Evolutionary conservation across 2,113 vertebrate genomes (phyloP).

Genomic region (Apistogramma diplotaenia): DNA sequence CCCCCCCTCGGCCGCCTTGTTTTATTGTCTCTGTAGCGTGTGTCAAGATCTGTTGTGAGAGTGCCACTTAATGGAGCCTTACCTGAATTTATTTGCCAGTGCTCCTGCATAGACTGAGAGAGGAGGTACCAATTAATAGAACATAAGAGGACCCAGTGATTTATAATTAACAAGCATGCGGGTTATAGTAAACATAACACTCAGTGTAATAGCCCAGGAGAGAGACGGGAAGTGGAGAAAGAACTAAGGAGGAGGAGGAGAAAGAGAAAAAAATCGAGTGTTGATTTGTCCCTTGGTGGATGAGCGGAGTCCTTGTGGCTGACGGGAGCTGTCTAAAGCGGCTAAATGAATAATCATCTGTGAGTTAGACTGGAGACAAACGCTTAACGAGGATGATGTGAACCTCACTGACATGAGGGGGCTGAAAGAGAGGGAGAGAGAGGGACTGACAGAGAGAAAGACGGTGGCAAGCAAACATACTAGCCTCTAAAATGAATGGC

Average conservation of each 20-base stretch:
- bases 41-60: conserved; percentile 77
- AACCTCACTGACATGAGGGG: conserved; percentile 85
- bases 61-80: conserved; percentile 87
- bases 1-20: conserved; percentile 2
- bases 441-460: conserved; percentile 46
- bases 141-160: conserved; percentile 91
- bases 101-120: conserved; percentile 66
- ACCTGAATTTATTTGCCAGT: conserved; percentile 90
- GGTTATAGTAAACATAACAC: conserved; percentile 93
- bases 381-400: conserved; percentile 96
- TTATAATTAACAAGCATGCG: conserved; percentile 98
- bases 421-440: conserved; percentile 38
- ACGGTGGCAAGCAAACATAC: conserved; percentile 49
- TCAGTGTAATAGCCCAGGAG: conserved; percentile 86
- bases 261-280: conserved; percentile 84
- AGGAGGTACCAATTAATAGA: conserved; percentile 97
- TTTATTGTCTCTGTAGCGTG: conserved; percentile 61
- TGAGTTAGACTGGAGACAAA: conserved; percentile 94
- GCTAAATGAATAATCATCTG: conserved; percentile 99
- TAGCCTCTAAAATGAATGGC: conserved; percentile 53
- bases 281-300: conserved; percentile 96
- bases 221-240: conserved; percentile 63
- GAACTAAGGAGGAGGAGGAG: conserved; percentile 85
- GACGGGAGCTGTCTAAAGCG: conserved; percentile 96
- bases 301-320: conserved; percentile 97